Evolutionary conservation across 2,797 vertebrate genomes (phyloP), one percentile per base, ranked within the genome.

Genomic region (Simalia tracyae): DNA sequence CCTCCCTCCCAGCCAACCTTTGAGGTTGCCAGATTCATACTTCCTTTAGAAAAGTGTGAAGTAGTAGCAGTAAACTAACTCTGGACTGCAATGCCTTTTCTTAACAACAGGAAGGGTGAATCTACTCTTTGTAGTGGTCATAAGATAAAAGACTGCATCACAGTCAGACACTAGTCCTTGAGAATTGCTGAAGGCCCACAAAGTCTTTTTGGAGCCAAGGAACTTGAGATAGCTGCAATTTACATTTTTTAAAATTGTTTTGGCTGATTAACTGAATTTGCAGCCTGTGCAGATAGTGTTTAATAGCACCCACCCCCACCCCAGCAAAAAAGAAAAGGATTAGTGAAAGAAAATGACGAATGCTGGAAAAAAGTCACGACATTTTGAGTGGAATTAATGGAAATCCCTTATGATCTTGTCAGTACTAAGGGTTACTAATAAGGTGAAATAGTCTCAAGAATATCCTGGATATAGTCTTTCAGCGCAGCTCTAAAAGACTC

Each of bases 391-490:
- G 61, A 31, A 85, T 64, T 88, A 84, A 90, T 88, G 12, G 50
- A 92, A 90, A 63, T 66, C 24, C 2, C 7, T 90, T 92, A 89
- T 17, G 31, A 50, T 15, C 31, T 68, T 92, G 54, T n/a, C 81
- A 64, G 86, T 28, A 50, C 81, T 68, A 81, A 50, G n/a, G 91
- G 61, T 88, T 94, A 93, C 93, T 90, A 86, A 89, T 54, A 90
- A 46, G 46, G n/a, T 57, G 46, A 87, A 68, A 64, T 5, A 59
- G 89, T 50, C 15, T 91, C 56, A 91, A 93, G 94, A 96, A 92
- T n/a, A 91, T 89, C 94, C 91, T 84, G 86, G 68, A 91, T 87
- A 88, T 42, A 66, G 81, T 87, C 92, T 92, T 92, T 92, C 68
- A 87, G 4, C 28, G 2, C 90, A 64, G 84, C 64, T 76, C 89